Evolutionary conservation across 2,888 invertebrate species (phyloP).

Genomic region (Calameuta idolon): DNA sequence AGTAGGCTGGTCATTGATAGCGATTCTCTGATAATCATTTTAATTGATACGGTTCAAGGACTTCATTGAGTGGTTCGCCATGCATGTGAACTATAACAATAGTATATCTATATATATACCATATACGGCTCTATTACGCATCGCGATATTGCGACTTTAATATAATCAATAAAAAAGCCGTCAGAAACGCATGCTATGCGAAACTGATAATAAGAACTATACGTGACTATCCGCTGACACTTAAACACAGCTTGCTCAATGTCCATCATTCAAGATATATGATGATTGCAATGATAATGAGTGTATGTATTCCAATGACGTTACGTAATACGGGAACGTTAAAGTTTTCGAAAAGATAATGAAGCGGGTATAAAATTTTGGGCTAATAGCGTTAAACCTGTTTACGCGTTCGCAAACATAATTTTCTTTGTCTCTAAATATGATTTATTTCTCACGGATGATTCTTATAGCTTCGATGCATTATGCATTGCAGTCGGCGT

Average conservation of each 20-base stretch:
- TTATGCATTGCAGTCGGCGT: not conserved
- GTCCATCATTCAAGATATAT: slow-evolving; percentile 36
- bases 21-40: not conserved
- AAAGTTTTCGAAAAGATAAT: slow-evolving; percentile 1
- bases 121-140: not conserved
- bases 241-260: slow-evolving; percentile 25
- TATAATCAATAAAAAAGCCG: not conserved
- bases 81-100: not conserved
- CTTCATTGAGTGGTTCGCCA: not conserved
- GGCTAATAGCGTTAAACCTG: not conserved
- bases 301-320: slow-evolving; percentile 33
- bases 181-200: not conserved
- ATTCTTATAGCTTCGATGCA: not conserved
- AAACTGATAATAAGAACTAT: slow-evolving; percentile 25
- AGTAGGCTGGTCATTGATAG: not conserved
- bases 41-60: not conserved
- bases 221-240: slow-evolving; percentile 33
- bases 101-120: not conserved
- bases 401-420: not conserved
- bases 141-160: not conserved
- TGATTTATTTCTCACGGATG: not conserved
- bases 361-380: slow-evolving; percentile 15
- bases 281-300: slow-evolving; percentile 45
- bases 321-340: slow-evolving; percentile 34
- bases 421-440: not conserved